Percentiles rank a stretch among this genome's conserved stretches.
These are phyloP conservation scores for Prietella phreatophila DNA, from an alignment of 2,113 vertebrate species.

Conservation along the genomic window DNA sequence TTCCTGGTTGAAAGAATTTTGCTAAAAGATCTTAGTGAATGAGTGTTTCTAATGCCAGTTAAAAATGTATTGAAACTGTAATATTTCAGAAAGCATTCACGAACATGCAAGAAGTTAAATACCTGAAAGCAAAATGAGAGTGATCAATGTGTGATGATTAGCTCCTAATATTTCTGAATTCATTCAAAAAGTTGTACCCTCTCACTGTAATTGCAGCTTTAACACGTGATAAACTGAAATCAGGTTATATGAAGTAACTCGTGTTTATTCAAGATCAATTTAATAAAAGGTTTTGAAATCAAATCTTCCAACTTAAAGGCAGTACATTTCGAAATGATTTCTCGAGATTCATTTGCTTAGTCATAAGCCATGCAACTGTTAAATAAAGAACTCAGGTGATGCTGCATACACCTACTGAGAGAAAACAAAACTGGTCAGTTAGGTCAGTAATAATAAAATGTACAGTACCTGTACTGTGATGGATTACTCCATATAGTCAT, in stretches of 20 bases:
- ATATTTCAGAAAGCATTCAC: slow-evolving; percentile 42
- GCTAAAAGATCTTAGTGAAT: slow-evolving; percentile 11
- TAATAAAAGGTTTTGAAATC: background rate
- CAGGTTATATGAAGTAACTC: background rate
- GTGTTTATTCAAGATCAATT: background rate
- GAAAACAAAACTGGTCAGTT: slow-evolving; percentile 50
- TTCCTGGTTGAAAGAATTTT: slow-evolving; percentile 36
- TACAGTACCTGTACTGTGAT: slow-evolving; percentile 53
- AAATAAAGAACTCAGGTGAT: slow-evolving; percentile 43
- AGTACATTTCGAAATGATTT: slow-evolving; percentile 12
- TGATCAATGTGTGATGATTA: slow-evolving; percentile 17
- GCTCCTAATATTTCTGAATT: background rate
- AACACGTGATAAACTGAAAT: background rate
- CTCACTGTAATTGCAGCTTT: background rate
- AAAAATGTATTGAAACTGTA: slow-evolving; percentile 26
- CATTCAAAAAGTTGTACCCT: background rate
- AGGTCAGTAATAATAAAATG: slow-evolving; percentile 45
- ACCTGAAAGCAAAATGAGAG: slow-evolving; percentile 13
- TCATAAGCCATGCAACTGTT: slow-evolving; percentile 48
- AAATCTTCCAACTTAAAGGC: background rate
- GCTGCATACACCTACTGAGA: slow-evolving; percentile 43
- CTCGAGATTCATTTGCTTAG: background rate
- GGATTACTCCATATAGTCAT: slow-evolving; percentile 32
- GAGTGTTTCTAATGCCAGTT: slow-evolving; percentile 34
- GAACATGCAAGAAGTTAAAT: slow-evolving; percentile 42